A percentile compares a stretch with the other conserved stretches of the same genome.
These are phyloP conservation scores for Bombyx mandarina DNA, from an alignment of 1,140 invertebrate species.

Conservation along the genomic window DNA sequence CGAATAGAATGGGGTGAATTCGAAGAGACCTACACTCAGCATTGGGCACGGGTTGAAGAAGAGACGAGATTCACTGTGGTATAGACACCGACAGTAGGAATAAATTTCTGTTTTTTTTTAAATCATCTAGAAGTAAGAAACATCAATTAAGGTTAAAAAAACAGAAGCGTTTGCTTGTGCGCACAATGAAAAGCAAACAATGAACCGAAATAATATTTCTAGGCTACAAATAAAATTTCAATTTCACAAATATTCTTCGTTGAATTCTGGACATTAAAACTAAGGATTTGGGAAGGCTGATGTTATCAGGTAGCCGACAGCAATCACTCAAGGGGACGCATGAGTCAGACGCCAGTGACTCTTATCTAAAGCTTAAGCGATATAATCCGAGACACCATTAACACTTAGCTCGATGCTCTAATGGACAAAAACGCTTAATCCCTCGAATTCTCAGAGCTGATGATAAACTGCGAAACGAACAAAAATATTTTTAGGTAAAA, in stretches of 20 bases:
- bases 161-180: too few relatives aligned
- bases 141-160: too few relatives aligned
- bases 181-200: too few relatives aligned
- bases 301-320: slow-evolving; percentile 45
- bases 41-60: too few relatives aligned
- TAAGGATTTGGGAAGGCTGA: slow-evolving; percentile 18
- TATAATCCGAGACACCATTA: slow-evolving; percentile 63
- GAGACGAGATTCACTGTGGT: too few relatives aligned
- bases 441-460: slow-evolving; percentile 34
- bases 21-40: too few relatives aligned
- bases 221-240: too few relatives aligned
- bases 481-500: slow-evolving; percentile 10
- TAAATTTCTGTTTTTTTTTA: too few relatives aligned
- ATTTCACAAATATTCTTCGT: neutral
- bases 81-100: too few relatives aligned
- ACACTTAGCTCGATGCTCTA: slow-evolving; percentile 52
- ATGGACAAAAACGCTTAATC: slow-evolving; percentile 66
- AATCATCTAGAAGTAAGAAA: too few relatives aligned
- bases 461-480: slow-evolving; percentile 29
- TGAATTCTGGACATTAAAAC: slow-evolving; percentile 23
- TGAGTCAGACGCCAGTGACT: slow-evolving; percentile 40
- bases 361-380: slow-evolving; percentile 45
- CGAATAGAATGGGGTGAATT: too few relatives aligned
- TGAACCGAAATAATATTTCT: too few relatives aligned
- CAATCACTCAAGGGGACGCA: slow-evolving; percentile 41